Evolutionary conservation across 2,113 vertebrate species (phyloP).

Genomic region (Megaptera novaeangliae): DNA sequence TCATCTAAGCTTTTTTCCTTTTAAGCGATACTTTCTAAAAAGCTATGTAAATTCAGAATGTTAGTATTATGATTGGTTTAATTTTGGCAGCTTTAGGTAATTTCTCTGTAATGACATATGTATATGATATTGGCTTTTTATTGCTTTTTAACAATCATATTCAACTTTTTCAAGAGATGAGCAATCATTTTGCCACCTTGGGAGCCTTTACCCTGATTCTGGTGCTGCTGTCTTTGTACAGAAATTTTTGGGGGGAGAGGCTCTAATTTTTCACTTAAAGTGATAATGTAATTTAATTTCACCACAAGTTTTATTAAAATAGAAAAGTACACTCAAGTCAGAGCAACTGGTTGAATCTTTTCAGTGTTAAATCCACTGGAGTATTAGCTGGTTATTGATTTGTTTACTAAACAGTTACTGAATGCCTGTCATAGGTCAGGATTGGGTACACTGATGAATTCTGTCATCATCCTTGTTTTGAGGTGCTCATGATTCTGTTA

Average conservation of each 20-base stretch:
- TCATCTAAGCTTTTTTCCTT: not conserved
- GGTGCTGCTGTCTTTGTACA: not conserved
- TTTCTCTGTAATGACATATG: not conserved
- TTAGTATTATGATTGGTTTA: constrained; percentile 13
- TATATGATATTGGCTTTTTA: not conserved
- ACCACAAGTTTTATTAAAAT: not conserved
- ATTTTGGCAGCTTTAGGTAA: not conserved
- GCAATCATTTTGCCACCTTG: not conserved
- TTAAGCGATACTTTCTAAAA: not conserved
- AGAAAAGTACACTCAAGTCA: not conserved
- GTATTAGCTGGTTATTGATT: not conserved
- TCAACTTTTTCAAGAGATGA: not conserved
- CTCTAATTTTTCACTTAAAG: not conserved
- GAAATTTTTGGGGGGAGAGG: not conserved
- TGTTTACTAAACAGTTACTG: not conserved
- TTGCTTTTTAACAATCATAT: not conserved
- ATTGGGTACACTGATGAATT: not conserved
- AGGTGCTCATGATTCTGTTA: not conserved
- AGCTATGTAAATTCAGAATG: not conserved
- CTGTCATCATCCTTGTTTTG: not conserved
- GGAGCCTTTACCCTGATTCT: not conserved
- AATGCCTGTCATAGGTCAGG: not conserved
- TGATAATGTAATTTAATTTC: not conserved
- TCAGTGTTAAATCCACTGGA: not conserved
- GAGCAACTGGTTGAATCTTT: not conserved